Evolutionary conservation across 2,797 vertebrate genomes (phyloP), one percentile per base, ranked within the genome.

Genomic region (Microcaecilia unicolor): DNA sequence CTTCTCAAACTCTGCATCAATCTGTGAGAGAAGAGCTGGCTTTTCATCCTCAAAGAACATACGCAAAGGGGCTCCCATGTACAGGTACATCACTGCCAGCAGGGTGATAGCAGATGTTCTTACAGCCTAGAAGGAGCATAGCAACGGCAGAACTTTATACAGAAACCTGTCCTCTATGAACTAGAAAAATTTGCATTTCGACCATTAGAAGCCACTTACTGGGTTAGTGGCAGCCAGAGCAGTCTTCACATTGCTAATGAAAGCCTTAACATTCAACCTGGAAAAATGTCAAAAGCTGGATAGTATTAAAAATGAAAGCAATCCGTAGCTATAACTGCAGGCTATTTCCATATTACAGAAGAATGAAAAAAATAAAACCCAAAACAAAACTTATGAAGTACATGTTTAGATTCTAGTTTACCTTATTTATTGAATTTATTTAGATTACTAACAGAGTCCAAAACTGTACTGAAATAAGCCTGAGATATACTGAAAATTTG

Each of bases 41-140:
- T 98, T 99, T 64, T 98, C 96, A 41, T 99, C 94, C 47, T 99
- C 96, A 61, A 99, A 99, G 71, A 99, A 98, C 88, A 96, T 96
- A 28, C 95, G 80, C 14, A 99, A 68, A 5, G 93, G 89, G 11
- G 90, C 84, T 8, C 94, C 96, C 82, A 99, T 89, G 62, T 98
- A 98, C 14, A 99, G 80, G 55, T 76, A 88, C 92, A 99, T 96
- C 42, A 98, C 92, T 4, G 95, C 93, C 39, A 99, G 80, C 41
- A 99, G 65, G 9, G 91, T 61, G 48, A 99, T 93, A 18, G 96
- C 93, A 6, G 92, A 87, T 1, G 85, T 98, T 39, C 96, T 83
- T 10, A 99, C 85, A 24, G 90, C 93, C 89, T 91, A 51, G 46
- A n/a, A 5, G 40, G 15, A 29, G 66, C 4, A 67, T 28, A 60